A percentile compares a stretch with the other conserved stretches of the same genome.
Conservation (phyloP, 2,113 vertebrate species). For the Gopherus flavomarginatus region DNA sequence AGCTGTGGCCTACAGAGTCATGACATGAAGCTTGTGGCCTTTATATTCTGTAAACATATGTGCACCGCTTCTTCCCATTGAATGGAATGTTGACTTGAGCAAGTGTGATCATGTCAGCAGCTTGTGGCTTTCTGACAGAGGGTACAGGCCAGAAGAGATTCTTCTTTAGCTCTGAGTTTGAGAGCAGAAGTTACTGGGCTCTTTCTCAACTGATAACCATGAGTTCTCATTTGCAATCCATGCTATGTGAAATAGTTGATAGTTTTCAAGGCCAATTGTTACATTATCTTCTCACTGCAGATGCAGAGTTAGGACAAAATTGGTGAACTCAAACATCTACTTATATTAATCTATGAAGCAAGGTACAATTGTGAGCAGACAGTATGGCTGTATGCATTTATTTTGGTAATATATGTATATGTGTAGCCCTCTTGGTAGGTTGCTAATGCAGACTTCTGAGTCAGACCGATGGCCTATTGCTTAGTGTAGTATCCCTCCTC, state of each 20-base stretch:
- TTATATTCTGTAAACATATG: not conserved
- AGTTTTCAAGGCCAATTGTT: constrained; percentile 48
- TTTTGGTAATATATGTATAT: constrained; percentile 46
- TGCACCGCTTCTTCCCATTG: not conserved
- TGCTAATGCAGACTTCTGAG: not conserved
- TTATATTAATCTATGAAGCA: constrained; percentile 57
- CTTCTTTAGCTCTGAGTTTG: not conserved
- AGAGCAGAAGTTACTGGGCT: not conserved
- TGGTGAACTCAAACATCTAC: constrained; percentile 67
- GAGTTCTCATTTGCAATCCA: constrained; percentile 13
- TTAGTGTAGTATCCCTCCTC: not conserved
- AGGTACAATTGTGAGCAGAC: constrained; percentile 72
- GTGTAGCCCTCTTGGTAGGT: not conserved
- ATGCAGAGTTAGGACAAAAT: constrained; percentile 52
- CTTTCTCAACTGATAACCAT: too few relatives aligned
- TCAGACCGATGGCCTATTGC: not conserved
- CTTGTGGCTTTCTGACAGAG: not conserved
- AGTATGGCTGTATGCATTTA: constrained; percentile 61
- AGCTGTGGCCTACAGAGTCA: not conserved
- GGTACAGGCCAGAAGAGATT: not conserved
- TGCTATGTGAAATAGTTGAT: constrained; percentile 19
- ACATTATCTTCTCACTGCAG: constrained; percentile 34
- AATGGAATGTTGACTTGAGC: not conserved
- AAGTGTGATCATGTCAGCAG: accelerated
- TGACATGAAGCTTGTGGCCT: not conserved